These are phyloP conservation scores for Palythoa heliodiscus DNA, from an alignment of 92 coral and sea anemone genomes.

Conservation along the genomic window DNA sequence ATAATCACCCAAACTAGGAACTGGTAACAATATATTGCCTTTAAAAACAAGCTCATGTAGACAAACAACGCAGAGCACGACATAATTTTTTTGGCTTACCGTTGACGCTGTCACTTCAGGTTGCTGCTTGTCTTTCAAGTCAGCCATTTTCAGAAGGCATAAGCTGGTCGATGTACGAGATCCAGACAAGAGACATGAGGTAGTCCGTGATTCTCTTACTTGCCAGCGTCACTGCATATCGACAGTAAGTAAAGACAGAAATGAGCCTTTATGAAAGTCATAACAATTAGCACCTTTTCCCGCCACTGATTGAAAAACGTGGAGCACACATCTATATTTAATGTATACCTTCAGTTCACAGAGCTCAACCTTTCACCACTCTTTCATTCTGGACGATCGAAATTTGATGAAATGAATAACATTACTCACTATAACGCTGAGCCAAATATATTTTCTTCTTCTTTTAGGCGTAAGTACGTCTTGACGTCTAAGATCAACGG, in stretches of 20 bases:
- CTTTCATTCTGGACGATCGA: background rate
- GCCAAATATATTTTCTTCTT: background rate
- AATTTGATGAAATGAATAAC: background rate
- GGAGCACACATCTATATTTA: background rate
- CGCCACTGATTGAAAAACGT: conserved; percentile 29
- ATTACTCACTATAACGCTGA: conserved; percentile 3
- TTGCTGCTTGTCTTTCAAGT: conserved; percentile 41
- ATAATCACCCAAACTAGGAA: conserved; percentile 14
- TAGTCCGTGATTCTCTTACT: conserved; percentile 2
- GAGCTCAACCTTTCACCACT: conserved; percentile 8
- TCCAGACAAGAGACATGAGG: conserved; percentile 44
- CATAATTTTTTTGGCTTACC: conserved; percentile 13
- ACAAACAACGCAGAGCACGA: background rate
- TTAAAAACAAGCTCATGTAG: background rate
- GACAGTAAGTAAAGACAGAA: conserved; percentile 1
- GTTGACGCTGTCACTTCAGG: conserved; percentile 14
- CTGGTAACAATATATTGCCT: background rate
- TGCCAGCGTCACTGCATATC: conserved; percentile 47
- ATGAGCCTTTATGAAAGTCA: conserved; percentile 4
- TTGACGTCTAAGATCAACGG: background rate
- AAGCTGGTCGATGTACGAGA: conserved; percentile 39
- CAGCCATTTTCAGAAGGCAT: conserved; percentile 50
- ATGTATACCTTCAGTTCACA: background rate
- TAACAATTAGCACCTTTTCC: conserved; percentile 27
- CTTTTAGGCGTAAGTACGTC: background rate